Base-by-base conservation (phyloP, 2,888 invertebrate genomes). In the Halictus ligatus region DNA sequence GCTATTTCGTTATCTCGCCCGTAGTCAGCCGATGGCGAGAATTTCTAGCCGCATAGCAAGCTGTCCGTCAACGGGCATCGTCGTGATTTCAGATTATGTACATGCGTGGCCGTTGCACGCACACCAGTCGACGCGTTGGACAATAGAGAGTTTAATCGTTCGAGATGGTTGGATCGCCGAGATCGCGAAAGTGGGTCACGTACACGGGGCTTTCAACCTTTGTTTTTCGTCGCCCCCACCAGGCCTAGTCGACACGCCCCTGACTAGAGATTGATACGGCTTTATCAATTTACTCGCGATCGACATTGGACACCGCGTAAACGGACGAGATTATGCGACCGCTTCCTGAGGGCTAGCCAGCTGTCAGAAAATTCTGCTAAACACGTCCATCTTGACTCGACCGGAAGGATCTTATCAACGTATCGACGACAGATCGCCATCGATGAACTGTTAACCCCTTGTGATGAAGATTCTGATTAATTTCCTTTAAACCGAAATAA, bases 251-350 rank as follows among this genome's bases (percentile, higher is more conserved):
- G n/a, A 46, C 43, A 8, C 74, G 58, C 46, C 76, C 60, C 43
- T 76, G 77, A 18, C 4, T 40, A 35, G 7, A 82, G 73, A 81
- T 60, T 71, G 85, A 87, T 85, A 85, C 60, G 13, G 21, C 8
- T 71, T 89, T 87, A 89, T 88, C 81, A 76, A 15, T 10, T 48
- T 46, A 54, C 46, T 40, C 54, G 46, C 29, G 48, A 76, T 43
- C 71, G 71, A 60, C n/a, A 64, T 25, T 13, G 40, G 6, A 71
- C 12, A 43, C 10, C 12, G 13, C 81, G 84, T 75, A 85, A 75
- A 67, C 43, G 54, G 46, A 13, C 46, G 48, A 15, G 15, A 48
- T 48, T 15, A 46, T 12, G 46, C 46, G 13, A 43, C 8, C 46
- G 3, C 46, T 46, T 46, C 3, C 2, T 13, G 2, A 46, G 12